Conservation (phyloP, 1,140 invertebrate genomes). For the Neomicropteryx cornuta region DNA sequence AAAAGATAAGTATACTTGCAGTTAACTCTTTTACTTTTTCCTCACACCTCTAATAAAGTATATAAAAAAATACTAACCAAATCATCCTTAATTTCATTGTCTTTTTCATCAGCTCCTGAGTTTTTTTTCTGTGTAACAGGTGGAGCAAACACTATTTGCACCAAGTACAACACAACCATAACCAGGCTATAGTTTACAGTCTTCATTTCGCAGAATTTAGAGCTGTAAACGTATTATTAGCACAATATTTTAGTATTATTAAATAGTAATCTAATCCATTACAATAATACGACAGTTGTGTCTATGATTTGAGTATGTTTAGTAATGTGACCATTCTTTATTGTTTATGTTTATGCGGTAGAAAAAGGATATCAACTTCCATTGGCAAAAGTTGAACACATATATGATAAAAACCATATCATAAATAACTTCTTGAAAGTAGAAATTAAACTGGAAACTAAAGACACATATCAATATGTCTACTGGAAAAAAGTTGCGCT, state of each 20-base stretch:
- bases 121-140: constrained; percentile 29
- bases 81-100: constrained; percentile 30
- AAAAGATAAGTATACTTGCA: not conserved
- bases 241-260: not conserved
- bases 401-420: not conserved
- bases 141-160: constrained; percentile 19
- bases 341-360: not conserved
- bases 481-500: too few relatives aligned
- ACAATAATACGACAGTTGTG: not conserved
- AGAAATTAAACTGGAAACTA: not conserved
- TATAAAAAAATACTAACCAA: constrained; percentile 21
- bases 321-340: too few relatives aligned
- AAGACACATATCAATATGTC: not conserved
- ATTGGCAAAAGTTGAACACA: not conserved
- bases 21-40: not conserved
- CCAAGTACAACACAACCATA: not conserved
- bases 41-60: not conserved
- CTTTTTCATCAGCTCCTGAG: constrained; percentile 19
- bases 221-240: not conserved
- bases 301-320: not conserved
- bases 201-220: not conserved
- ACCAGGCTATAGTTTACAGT: not conserved
- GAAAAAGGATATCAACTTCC: not conserved
- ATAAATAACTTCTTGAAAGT: not conserved
- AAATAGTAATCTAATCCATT: not conserved